Evolutionary conservation across 2,113 vertebrate species (phyloP).

Genomic region (Smithornis capensis): DNA sequence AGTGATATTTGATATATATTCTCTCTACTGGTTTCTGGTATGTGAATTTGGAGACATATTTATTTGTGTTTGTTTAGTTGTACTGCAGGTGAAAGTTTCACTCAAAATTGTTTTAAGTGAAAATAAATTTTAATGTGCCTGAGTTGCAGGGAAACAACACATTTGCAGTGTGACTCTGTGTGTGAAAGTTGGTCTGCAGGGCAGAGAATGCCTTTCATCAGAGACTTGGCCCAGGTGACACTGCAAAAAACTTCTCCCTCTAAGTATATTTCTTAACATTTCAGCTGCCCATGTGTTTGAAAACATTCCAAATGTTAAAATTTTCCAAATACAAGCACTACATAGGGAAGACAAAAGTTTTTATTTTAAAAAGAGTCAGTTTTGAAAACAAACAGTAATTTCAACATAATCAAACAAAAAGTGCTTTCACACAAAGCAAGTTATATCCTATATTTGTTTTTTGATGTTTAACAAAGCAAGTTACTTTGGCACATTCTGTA

Average conservation of each 20-base stretch:
- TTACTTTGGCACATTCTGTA: background rate
- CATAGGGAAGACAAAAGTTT: background rate
- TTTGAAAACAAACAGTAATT: slow-evolving; percentile 6
- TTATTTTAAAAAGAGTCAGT: slow-evolving; percentile 5
- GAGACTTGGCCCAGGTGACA: background rate
- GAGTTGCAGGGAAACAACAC: background rate
- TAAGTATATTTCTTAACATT: background rate
- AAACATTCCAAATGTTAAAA: background rate
- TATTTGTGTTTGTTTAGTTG: background rate
- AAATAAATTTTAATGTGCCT: background rate
- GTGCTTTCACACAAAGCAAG: background rate
- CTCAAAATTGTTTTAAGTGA: background rate
- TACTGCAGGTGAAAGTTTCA: background rate
- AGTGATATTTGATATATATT: background rate
- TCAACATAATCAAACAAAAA: background rate
- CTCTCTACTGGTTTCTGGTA: background rate
- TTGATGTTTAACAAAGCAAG: background rate
- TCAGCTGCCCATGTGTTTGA: background rate
- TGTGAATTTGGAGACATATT: background rate
- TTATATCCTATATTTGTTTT: slow-evolving; percentile 19
- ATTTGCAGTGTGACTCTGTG: background rate
- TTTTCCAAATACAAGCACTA: background rate
- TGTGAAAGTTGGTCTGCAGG: background rate
- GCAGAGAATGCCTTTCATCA: background rate
- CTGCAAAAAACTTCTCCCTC: background rate